Base-by-base conservation (phyloP, 2,113 vertebrate species). In the Haemorhous mexicanus region DNA sequence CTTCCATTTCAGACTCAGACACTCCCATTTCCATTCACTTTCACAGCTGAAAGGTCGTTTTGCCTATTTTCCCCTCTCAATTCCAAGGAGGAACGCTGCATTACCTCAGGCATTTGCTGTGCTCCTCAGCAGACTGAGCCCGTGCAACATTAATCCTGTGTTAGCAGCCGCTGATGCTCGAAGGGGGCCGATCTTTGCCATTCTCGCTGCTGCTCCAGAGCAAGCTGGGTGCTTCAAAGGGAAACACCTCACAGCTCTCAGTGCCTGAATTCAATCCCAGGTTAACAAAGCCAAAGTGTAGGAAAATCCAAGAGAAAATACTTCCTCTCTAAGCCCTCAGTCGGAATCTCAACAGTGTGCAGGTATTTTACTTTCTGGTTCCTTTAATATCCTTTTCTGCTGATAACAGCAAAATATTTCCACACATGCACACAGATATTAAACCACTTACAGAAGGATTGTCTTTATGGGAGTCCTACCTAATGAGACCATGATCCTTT, bases 21-120 rank as follows among this genome's bases (percentile, higher is more conserved):
- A 26, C 58, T 67, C 55, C 80, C 62, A 23, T 67, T 70, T 63
- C 58, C 78, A 63, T 84, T 95, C 83, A 76, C 81, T 93, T 92
- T 92, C 75, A 90, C 47, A 85, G 77, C 50, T 62, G 84, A 95
- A 97, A 97, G 91, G 84, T 97, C 85, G 84, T 87, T 84, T 81
- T 61, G 37, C 55, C 16, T 66, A 63, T 84, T 75, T 92, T 21
- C 39, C 39, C 47, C 46, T 27, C 68, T 63, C 70, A 47, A 0
- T 47, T 14, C 72, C 39, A 37, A 94, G 74, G 78, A 91, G 78
- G 81, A 97, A 94, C 50, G 72, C 88, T 72, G 66, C 69, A 93
- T 96, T 95, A 95, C 85, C 88, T 92, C 90, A 58, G 56, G 87
- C 97, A 91, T 93, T 97, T 95, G 95, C 96, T 91, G 92, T 32